Conservation (phyloP, 2,888 invertebrate genomes). For the Margaritifera margaritifera region DNA sequence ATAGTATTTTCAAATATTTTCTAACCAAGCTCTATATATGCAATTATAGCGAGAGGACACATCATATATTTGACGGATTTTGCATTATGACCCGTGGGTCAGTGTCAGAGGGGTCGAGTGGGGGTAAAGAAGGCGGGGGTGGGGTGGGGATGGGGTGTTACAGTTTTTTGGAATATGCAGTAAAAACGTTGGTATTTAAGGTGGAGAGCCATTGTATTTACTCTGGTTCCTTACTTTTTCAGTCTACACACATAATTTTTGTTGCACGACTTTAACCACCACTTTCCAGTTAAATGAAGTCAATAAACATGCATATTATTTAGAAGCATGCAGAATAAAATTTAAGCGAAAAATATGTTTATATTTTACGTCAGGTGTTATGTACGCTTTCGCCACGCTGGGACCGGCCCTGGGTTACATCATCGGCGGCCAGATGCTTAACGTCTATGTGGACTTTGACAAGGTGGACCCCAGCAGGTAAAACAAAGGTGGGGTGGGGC, state of each 20-base stretch:
- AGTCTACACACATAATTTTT: background rate
- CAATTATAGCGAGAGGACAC: no score
- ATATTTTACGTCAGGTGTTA: slow-evolving; percentile 48
- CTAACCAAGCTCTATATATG: no score
- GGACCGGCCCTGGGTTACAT: slow-evolving; percentile 69
- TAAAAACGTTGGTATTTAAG: no score
- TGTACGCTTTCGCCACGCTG: slow-evolving; percentile 61
- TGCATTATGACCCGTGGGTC: no score
- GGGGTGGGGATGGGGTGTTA: no score
- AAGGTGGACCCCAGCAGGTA: slow-evolving; percentile 39
- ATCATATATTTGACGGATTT: no score
- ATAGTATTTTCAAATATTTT: no score
- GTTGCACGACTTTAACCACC: background rate
- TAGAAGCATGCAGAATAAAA: background rate
- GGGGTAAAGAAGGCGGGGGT: no score
- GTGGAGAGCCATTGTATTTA: background rate
- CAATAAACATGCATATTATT: background rate
- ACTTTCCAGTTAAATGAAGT: background rate
- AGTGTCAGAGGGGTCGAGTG: no score
- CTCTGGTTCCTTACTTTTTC: background rate
- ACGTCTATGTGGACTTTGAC: slow-evolving; percentile 65
- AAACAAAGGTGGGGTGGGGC: background rate
- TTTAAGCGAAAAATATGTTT: background rate
- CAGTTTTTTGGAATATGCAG: no score
- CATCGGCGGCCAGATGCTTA: slow-evolving; percentile 62